These are phyloP conservation scores for Micromussa lordhowensis DNA, from an alignment of 92 coral and sea anemone species.

Conservation along the genomic window DNA sequence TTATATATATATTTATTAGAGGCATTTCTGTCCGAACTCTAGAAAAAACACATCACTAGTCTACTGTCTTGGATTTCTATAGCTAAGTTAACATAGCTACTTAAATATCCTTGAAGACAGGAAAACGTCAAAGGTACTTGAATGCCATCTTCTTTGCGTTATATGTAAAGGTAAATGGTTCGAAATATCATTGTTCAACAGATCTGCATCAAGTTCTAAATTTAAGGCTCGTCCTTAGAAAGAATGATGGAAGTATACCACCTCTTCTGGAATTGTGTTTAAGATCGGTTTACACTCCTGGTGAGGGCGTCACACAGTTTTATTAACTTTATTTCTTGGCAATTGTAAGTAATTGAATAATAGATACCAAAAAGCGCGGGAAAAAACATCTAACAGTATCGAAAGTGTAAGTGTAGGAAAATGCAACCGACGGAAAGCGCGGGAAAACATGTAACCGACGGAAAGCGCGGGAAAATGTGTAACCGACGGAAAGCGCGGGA, in stretches of 20 bases:
- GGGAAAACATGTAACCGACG: not conserved
- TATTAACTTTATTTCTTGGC: not conserved
- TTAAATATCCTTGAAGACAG: not conserved
- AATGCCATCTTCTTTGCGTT: not conserved
- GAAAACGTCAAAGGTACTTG: no score
- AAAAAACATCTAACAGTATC: no score
- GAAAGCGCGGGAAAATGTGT: not conserved
- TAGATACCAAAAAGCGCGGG: no score
- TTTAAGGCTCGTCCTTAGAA: conserved; percentile 2
- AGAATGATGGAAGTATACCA: not conserved
- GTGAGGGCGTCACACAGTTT: not conserved
- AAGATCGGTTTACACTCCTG: conserved; percentile 12
- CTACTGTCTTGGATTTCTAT: not conserved
- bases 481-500: not conserved
- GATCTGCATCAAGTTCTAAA: conserved; percentile 15
- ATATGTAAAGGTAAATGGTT: not conserved
- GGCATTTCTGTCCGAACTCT: not conserved
- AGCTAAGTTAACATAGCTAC: not conserved
- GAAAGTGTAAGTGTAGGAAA: not conserved
- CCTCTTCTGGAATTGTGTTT: conserved; percentile 48
- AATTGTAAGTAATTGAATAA: not conserved
- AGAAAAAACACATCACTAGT: no score
- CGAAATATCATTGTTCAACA: conserved; percentile 17
- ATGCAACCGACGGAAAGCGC: not conserved
- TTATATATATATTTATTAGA: no score